phyloP scores from a whole-genome alignment of 1,140 invertebrate genomes.

The Vollenhovia emeryi region DNA sequence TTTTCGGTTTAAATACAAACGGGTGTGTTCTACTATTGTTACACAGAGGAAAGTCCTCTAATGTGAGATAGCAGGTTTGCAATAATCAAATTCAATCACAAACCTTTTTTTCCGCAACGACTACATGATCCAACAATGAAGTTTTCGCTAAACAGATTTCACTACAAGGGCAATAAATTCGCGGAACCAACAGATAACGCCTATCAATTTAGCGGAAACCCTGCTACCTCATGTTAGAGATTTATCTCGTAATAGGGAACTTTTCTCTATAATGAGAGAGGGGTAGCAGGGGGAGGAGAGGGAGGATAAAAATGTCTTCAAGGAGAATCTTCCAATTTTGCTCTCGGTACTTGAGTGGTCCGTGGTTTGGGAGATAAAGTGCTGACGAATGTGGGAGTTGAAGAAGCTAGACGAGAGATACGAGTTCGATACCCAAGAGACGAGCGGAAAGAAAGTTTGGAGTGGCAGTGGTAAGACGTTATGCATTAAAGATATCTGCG shows the following conservation, averaged over 20 bases:
- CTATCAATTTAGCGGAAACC: no score
- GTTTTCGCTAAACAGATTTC: no score
- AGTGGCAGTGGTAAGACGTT: slow-evolving; percentile 9
- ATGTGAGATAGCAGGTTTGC: no score
- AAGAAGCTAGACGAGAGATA: not conserved
- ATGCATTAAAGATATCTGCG: slow-evolving; percentile 37
- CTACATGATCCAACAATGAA: no score
- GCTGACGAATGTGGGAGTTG: not conserved
- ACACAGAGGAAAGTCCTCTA: no score
- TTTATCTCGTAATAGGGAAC: no score
- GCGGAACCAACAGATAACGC: no score
- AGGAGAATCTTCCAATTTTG: not conserved
- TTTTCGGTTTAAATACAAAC: not conserved
- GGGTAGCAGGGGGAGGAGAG: not conserved
- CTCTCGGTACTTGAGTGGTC: not conserved
- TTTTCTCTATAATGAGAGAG: no score
- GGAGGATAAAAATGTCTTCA: not conserved
- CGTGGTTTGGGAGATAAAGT: not conserved
- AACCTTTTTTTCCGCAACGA: no score
- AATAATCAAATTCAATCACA: no score
- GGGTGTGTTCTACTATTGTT: not conserved
- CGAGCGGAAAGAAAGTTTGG: slow-evolving; percentile 22
- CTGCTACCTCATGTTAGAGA: no score
- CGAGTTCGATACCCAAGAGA: slow-evolving; percentile 7
- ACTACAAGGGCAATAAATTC: no score